Percentiles rank a stretch among this genome's conserved stretches.
Evolutionary conservation across 1,140 invertebrate species (phyloP).

Genomic region (Drosophila tani): DNA sequence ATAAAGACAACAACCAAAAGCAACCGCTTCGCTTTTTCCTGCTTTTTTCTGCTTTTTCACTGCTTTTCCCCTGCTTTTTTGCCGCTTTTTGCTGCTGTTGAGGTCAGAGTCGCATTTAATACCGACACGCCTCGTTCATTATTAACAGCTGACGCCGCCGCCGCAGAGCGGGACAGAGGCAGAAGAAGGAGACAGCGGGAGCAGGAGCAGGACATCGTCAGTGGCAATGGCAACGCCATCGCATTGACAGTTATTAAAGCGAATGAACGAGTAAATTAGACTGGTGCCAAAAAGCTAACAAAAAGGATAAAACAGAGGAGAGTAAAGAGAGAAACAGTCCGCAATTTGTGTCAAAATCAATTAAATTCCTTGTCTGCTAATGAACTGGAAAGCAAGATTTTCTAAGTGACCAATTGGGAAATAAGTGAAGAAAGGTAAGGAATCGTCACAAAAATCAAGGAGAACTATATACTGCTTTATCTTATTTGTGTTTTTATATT

Average conservation of each 20-base stretch:
- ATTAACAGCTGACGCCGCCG: conserved; percentile 59
- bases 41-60: background rate
- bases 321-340: background rate
- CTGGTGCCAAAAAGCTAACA: conserved; percentile 11
- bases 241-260: conserved; percentile 73
- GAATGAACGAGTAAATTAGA: conserved; percentile 56
- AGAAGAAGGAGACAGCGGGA: background rate
- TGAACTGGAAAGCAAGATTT: conserved; percentile 1
- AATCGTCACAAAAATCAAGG: too few relatives aligned
- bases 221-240: conserved; percentile 25
- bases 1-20: conserved; percentile 12
- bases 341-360: conserved; percentile 20
- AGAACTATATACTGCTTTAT: too few relatives aligned
- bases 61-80: background rate
- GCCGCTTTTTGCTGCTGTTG: conserved; percentile 43
- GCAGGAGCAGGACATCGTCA: conserved; percentile 5
- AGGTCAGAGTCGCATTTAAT: conserved; percentile 67
- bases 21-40: background rate
- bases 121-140: conserved; percentile 64
- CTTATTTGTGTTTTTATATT: too few relatives aligned
- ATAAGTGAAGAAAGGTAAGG: background rate
- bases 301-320: background rate
- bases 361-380: conserved; percentile 7
- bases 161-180: background rate
- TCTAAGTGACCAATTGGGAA: background rate